These are phyloP conservation scores for Clarias laeviceps DNA, from an alignment of 2,797 vertebrate genomes.

Conservation along the genomic window DNA sequence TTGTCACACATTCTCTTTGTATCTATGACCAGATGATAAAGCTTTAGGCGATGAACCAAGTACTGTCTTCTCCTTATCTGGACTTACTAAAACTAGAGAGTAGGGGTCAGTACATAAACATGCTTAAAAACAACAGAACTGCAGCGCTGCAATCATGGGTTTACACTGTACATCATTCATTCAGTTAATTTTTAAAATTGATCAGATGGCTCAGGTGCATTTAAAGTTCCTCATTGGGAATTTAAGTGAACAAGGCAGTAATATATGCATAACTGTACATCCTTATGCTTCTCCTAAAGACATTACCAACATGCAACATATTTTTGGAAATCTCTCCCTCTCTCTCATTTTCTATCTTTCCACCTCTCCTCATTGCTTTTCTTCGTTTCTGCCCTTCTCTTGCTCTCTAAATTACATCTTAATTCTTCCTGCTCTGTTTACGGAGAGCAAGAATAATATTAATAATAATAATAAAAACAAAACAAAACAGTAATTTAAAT, in stretches of 20 bases:
- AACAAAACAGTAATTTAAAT: slow-evolving; percentile 77
- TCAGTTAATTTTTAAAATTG: background rate
- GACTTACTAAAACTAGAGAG: slow-evolving; percentile 1
- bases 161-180: background rate
- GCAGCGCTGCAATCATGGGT: background rate
- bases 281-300: background rate
- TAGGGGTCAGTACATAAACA: background rate
- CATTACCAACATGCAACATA: background rate
- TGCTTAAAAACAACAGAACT: background rate
- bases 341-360: slow-evolving; percentile 28
- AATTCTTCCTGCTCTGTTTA: slow-evolving; percentile 72
- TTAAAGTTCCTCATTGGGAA: background rate
- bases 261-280: too few relatives aligned
- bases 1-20: slow-evolving; percentile 7
- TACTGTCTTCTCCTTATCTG: background rate
- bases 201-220: background rate
- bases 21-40: slow-evolving; percentile 20
- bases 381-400: slow-evolving; percentile 59
- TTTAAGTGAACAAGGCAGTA: slow-evolving; percentile 12
- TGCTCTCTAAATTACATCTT: slow-evolving; percentile 66
- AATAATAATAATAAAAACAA: slow-evolving; percentile 49
- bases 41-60: background rate
- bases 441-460: slow-evolving; percentile 49
- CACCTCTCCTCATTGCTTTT: slow-evolving; percentile 55
- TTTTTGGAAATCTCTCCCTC: background rate